phyloP scores from a whole-genome alignment of 2,113 vertebrate species.

The Chitala chitala region DNA sequence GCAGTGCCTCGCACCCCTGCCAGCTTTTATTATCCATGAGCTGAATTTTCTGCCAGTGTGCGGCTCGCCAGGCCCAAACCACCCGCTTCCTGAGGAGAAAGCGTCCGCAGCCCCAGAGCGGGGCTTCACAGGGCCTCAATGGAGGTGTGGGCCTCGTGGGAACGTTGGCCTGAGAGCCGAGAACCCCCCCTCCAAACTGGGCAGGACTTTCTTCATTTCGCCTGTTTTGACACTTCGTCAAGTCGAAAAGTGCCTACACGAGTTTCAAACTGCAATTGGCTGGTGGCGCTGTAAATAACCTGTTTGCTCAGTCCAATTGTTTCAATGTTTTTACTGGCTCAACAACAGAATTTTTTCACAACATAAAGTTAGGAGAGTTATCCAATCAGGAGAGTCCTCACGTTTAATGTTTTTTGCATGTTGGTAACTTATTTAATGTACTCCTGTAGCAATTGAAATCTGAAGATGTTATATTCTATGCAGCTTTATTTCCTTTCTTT shows the following conservation, averaged over 20 bases:
- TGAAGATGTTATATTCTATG: not conserved
- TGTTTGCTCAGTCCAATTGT: conserved; percentile 4
- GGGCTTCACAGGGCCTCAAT: conserved; percentile 42
- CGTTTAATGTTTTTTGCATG: too few relatives aligned
- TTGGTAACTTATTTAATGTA: too few relatives aligned
- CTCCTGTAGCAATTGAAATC: not conserved
- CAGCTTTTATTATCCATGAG: conserved; percentile 69
- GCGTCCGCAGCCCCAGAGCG: conserved; percentile 46
- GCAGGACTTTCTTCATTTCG: conserved; percentile 33
- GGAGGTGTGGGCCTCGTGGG: conserved; percentile 37
- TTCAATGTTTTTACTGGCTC: too few relatives aligned
- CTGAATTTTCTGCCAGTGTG: conserved; percentile 61
- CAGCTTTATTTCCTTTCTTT: not conserved
- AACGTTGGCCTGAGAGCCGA: conserved; percentile 38
- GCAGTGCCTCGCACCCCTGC: conserved; percentile 66
- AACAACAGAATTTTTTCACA: too few relatives aligned
- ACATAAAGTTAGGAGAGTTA: too few relatives aligned
- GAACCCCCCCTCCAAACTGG: not conserved
- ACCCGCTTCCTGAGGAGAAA: conserved; percentile 39
- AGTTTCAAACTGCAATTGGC: not conserved
- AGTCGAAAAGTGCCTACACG: conserved; percentile 14
- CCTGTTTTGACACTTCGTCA: conserved; percentile 19
- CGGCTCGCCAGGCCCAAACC: conserved; percentile 51
- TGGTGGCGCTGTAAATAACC: not conserved
- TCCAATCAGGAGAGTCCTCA: too few relatives aligned